Conservation (phyloP, 2,797 vertebrate species). For the Acanthurus leucopareius region DNA sequence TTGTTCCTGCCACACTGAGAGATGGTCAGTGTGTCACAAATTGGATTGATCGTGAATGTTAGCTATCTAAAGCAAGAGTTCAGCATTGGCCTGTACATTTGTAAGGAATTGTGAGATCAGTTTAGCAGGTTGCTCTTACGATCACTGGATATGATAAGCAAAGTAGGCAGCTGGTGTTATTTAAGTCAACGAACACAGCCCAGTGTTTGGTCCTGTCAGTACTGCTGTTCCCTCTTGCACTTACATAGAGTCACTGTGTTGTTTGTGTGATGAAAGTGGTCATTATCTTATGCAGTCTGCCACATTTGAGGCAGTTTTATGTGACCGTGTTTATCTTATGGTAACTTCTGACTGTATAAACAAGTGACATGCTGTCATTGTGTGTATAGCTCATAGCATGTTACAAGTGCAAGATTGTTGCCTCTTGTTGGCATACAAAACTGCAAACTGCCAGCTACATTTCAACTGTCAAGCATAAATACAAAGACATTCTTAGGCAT, state of each 20-base stretch:
- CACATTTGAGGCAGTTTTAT: constrained; percentile 3
- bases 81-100: no score
- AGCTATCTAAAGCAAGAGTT: no score
- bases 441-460: not conserved
- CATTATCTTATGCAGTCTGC: constrained; percentile 3
- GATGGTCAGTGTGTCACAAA: no score
- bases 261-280: constrained; percentile 22
- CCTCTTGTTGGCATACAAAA: not conserved
- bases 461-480: not conserved
- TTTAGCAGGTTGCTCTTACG: not conserved
- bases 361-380: not conserved
- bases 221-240: constrained; percentile 2
- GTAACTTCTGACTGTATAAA: not conserved
- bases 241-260: constrained; percentile 6
- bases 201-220: not conserved
- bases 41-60: no score
- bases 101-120: not conserved
- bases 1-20: no score
- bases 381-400: not conserved
- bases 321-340: not conserved
- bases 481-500: not conserved
- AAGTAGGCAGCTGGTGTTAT: not conserved
- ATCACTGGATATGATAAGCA: not conserved
- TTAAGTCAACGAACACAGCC: not conserved
- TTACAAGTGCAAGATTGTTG: no score